Evolutionary conservation across 2,113 vertebrate species (phyloP), one percentile per base, ranked within the genome.

Genomic region (Silurus meridionalis): DNA sequence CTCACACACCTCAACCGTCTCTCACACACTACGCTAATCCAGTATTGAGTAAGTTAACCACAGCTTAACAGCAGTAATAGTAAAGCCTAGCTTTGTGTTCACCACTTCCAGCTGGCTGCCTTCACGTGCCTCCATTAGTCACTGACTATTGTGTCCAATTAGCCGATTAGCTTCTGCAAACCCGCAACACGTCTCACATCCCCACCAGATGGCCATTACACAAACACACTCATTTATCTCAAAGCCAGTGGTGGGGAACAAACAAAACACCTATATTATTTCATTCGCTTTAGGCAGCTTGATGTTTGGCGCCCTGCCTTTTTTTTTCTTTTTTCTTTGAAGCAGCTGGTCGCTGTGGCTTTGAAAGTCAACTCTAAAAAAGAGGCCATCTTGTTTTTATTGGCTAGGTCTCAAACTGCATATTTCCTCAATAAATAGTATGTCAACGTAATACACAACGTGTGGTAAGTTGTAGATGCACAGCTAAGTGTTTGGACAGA

Each of bases 121-220:
- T 96, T 95, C 95, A 94, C 95, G 95, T 94, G 95, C 96, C 95
- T 96, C 94, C 94, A 96, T 97, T 96, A 96, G 95, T 96, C 95
- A 96, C 95, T 95, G 95, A 96, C 95, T 95, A 96, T 96, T 96
- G 95, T 96, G 94, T 96, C 95, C 94, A 96, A 95, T 96, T 96
- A 96, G 95, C 95, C 96, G 96, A 96, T 96, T 96, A 96, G 95
- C 95, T 95, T 96, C 83, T 96, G 95, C 96, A 96, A 96, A 95
- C 94, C 95, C 67, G 83, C 85, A 85, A 96, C 96, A 96, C 96
- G 95, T 96, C 96, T 97, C 96, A 96, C 96, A 97, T 96, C 96
- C 96, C 96, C 96, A 97, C 96, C 96, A 97, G 96, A 97, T 96
- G 96, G 96, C 94, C 95, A 94, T 94, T 96, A 95, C 95, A 96